phyloP scores from a whole-genome alignment of 2,797 vertebrate genomes.

The Centroberyx gerrardi region DNA sequence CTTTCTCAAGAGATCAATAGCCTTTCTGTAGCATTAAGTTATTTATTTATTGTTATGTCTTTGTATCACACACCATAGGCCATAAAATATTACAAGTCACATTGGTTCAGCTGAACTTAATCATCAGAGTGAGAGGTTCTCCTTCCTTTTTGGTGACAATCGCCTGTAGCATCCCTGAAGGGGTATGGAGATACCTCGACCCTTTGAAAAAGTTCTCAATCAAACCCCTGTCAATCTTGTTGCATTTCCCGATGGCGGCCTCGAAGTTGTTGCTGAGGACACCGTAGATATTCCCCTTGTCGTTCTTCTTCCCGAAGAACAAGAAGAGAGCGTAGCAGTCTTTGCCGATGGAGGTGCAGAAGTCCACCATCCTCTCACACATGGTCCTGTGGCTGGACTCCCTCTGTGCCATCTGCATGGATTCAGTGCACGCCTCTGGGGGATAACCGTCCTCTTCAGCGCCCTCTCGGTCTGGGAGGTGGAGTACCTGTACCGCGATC shows the following conservation, averaged over 20 bases:
- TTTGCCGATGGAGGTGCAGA: constrained; percentile 82
- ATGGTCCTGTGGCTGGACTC: constrained; percentile 67
- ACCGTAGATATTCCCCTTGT: constrained; percentile 80
- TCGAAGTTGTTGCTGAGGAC: constrained; percentile 87
- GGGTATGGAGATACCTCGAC: constrained; percentile 73
- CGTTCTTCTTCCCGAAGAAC: constrained; percentile 78
- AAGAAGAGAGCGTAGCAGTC: constrained; percentile 87
- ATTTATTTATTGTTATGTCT: neutral
- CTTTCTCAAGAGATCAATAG: neutral
- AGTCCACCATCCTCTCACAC: constrained; percentile 81
- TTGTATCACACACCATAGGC: neutral
- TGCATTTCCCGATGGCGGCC: constrained; percentile 72
- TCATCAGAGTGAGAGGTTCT: constrained; percentile 79
- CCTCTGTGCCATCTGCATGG: constrained; percentile 73
- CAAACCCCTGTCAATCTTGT: constrained; percentile 72
- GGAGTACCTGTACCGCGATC: constrained; percentile 82
- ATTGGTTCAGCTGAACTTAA: constrained; percentile 82
- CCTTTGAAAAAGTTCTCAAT: constrained; percentile 85
- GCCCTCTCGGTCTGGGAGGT: constrained; percentile 57
- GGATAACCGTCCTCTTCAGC: neutral
- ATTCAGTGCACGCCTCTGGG: constrained; percentile 54
- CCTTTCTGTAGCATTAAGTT: neutral
- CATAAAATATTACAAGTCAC: neutral
- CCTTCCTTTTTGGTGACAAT: constrained; percentile 69
- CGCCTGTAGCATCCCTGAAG: constrained; percentile 81